A percentile compares a stretch with the other conserved stretches of the same genome.
Conservation (phyloP, 2,113 vertebrate genomes). For the Chaetops frenatus region DNA sequence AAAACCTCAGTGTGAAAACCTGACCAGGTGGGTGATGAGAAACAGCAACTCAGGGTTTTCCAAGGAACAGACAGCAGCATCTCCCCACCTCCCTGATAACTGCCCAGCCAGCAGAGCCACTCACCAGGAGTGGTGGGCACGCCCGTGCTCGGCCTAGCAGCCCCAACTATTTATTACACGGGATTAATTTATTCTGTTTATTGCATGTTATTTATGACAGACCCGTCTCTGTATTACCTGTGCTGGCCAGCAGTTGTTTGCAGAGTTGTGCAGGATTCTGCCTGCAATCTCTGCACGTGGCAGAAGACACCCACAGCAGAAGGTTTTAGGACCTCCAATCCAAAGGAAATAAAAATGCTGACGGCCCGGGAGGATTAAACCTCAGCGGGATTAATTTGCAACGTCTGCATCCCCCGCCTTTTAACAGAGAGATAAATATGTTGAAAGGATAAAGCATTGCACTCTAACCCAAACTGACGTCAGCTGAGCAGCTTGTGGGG, state of each 20-base stretch:
- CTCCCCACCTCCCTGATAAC: background rate
- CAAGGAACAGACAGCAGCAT: background rate
- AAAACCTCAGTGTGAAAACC: background rate
- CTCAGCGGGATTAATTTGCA: background rate
- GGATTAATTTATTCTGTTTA: background rate
- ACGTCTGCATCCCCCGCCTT: background rate
- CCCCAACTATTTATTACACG: background rate
- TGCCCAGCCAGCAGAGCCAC: background rate
- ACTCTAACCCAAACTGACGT: background rate
- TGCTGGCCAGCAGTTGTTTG: background rate
- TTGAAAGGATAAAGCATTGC: background rate
- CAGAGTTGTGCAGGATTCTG: background rate
- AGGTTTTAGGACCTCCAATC: background rate
- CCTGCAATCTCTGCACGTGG: background rate
- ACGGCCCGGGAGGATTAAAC: background rate
- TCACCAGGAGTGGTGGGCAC: background rate
- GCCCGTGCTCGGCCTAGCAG: background rate
- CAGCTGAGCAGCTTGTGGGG: background rate
- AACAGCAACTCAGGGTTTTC: background rate
- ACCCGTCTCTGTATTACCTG: background rate
- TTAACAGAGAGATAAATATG: background rate
- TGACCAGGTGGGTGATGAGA: background rate
- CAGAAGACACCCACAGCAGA: background rate
- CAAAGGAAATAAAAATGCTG: background rate
- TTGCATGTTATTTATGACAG: background rate